Conservation (phyloP, 1,140 invertebrate species). For the Semibalanus balanoides region DNA sequence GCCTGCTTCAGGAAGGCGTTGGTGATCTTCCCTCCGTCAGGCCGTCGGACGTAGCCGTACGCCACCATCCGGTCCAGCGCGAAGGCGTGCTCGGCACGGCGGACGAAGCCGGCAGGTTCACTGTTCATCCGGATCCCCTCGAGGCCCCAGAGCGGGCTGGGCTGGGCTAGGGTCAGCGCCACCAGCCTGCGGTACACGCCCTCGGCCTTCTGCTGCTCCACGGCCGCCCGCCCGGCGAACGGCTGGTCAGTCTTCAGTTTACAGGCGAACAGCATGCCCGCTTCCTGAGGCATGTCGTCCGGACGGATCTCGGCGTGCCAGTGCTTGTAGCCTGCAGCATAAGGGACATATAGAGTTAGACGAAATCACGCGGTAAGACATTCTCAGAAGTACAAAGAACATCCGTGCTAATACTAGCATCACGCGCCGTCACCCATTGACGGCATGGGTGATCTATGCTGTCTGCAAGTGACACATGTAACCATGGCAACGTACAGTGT, state of each 20-base stretch:
- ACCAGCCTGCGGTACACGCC: conserved; percentile 57
- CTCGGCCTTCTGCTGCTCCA: conserved; percentile 43
- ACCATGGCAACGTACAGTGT: too few species aligned
- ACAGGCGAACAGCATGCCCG: conserved; percentile 58
- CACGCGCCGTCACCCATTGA: too few species aligned
- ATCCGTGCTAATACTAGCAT: too few species aligned
- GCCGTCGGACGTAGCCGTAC: conserved; percentile 42
- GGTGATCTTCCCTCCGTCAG: conserved; percentile 40
- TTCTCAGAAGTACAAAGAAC: too few species aligned
- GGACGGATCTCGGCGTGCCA: conserved; percentile 66
- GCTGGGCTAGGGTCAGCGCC: conserved; percentile 54
- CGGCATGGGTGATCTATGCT: too few species aligned
- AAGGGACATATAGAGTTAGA: too few species aligned
- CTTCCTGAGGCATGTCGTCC: conserved; percentile 73
- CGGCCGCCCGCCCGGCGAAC: conserved; percentile 56
- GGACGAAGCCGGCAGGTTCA: conserved; percentile 54
- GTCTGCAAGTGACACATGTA: too few species aligned
- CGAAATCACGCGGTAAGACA: too few species aligned
- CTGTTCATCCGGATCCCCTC: conserved; percentile 69
- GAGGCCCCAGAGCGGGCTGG: conserved; percentile 59
- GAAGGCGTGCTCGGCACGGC: conserved; percentile 64
- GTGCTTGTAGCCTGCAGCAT: conserved; percentile 63
- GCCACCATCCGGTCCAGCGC: conserved; percentile 52
- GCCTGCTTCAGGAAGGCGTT: conserved; percentile 51
- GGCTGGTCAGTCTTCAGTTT: conserved; percentile 47